phyloP scores from a whole-genome alignment of 2,113 vertebrate species.

The Toxotes jaculatrix region DNA sequence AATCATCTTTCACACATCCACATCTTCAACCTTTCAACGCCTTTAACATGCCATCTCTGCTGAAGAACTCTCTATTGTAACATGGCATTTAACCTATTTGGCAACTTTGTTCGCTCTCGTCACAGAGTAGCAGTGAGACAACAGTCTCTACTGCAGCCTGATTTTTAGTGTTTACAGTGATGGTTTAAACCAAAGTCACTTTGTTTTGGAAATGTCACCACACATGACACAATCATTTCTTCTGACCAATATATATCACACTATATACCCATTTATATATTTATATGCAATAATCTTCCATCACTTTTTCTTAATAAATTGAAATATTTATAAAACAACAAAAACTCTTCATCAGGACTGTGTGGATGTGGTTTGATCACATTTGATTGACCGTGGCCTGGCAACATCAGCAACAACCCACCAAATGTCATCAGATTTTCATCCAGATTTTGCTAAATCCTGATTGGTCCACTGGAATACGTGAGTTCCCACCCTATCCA shows the following conservation, averaged over 20 bases:
- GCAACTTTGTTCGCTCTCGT: slow-evolving; percentile 13
- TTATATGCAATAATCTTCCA: background rate
- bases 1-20: slow-evolving; percentile 37
- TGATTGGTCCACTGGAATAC: background rate
- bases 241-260: too few relatives aligned
- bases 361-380: background rate
- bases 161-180: background rate
- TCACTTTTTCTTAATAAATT: background rate
- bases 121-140: background rate
- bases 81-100: background rate
- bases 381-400: background rate
- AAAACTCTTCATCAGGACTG: background rate
- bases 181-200: background rate
- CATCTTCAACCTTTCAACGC: slow-evolving; percentile 41
- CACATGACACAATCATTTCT: background rate
- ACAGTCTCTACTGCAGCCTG: background rate
- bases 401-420: background rate
- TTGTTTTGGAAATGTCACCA: background rate
- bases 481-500: background rate
- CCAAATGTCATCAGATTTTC: background rate
- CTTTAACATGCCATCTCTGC: background rate
- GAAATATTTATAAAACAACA: background rate
- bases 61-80: background rate
- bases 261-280: too few relatives aligned
- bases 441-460: background rate